Evolutionary conservation across 2,888 invertebrate genomes (phyloP), one percentile per base, ranked within the genome.

Genomic region (Taphrorychus bicolor): DNA sequence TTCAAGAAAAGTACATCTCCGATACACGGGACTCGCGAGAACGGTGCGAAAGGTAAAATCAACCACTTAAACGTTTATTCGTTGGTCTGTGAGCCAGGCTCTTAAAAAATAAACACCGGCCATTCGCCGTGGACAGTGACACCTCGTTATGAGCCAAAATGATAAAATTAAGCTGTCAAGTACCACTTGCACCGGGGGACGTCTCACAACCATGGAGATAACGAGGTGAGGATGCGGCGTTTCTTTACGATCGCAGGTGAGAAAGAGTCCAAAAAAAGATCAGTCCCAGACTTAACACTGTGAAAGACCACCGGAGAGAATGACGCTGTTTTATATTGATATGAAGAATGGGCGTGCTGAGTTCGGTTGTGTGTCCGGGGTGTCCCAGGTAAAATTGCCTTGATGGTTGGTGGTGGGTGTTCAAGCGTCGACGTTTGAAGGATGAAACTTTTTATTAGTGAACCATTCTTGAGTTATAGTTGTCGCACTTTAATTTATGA

Each of bases 191-290:
- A 63, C 58, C 66, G 32, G 48, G 59, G 66, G 66, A 42, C 69
- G 40, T 56, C 57, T 51, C 14, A 18, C 68, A 48, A 52, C 57
- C 61, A 61, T 62, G 59, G 58, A 61, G 70, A 63, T 70, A 70
- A 66, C 70, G 63, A 70, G 70, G 70, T 70, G 70, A 58, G 52
- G 66, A 70, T 66, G 65, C 66, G 64, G 69, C 48, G 32, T 64
- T 64, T 60, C 60, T 64, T 69, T 64, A 69, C 56, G 62, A 63
- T 42, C 45, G 49, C 18, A 40, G 63, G 62, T 59, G 63, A 63
- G 63, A 68, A 66, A 61, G 42, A 57, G 58, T 40, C 57, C 17
- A 51, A 59, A 64, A 51, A 59, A 51, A 59, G 24, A 64, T 19
- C 18, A 49, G 51, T 19, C n/a, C 22, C 32, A 56, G 32, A 54